Conservation (phyloP, 2,797 vertebrate genomes). For the Hippoglossus hippoglossus region DNA sequence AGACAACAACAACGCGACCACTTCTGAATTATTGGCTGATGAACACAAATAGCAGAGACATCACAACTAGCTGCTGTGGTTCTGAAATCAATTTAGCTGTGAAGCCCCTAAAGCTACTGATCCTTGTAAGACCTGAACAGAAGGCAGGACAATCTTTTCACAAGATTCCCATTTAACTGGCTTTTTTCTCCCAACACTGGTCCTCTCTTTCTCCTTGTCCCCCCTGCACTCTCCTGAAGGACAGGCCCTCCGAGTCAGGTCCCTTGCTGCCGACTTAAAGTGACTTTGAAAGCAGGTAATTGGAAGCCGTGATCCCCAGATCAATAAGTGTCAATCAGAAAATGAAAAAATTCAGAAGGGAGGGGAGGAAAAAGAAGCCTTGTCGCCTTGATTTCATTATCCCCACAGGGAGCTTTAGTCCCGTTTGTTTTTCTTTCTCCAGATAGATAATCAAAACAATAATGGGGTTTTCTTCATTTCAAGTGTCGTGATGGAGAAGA, state of each 20-base stretch:
- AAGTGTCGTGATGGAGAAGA: constrained; percentile 22
- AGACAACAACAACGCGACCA: constrained; percentile 28
- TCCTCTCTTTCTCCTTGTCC: constrained; percentile 21
- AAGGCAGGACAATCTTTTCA: constrained; percentile 45
- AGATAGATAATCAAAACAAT: constrained; percentile 57
- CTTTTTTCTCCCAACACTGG: constrained; percentile 3
- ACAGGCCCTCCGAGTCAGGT: constrained; percentile 47
- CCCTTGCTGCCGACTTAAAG: constrained; percentile 66
- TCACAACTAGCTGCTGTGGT: constrained; percentile 48
- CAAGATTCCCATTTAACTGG: constrained; percentile 42
- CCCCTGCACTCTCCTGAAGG: constrained; percentile 49
- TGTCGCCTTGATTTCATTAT: constrained; percentile 57
- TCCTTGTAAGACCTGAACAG: constrained; percentile 46
- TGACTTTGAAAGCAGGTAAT: constrained; percentile 84
- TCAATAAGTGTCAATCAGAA: constrained; percentile 81
- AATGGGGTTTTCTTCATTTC: constrained; percentile 28
- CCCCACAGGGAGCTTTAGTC: constrained; percentile 45
- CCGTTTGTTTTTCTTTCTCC: constrained; percentile 43
- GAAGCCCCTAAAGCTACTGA: constrained; percentile 57
- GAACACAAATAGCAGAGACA: constrained; percentile 46
- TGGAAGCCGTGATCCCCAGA: constrained; percentile 80
- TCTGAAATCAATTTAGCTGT: constrained; percentile 54
- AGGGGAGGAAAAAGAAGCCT: constrained; percentile 13
- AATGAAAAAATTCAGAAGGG: constrained; percentile 46
- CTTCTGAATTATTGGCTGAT: constrained; percentile 49